Percentiles rank a stretch among this genome's conserved stretches.
These are phyloP conservation scores for Muraenolepis orangiensis DNA, from an alignment of 2,797 vertebrate genomes.

Conservation along the genomic window DNA sequence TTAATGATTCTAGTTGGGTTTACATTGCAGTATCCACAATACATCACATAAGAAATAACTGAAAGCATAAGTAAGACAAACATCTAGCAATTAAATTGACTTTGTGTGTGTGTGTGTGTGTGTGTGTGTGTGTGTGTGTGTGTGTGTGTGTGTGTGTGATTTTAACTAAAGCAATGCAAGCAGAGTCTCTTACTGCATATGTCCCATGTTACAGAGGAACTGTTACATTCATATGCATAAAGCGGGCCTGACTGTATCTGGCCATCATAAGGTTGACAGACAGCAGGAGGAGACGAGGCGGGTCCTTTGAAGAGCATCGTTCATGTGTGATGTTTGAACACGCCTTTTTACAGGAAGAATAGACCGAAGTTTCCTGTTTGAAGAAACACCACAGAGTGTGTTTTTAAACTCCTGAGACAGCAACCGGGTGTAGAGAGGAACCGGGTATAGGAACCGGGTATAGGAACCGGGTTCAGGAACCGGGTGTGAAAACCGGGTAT, in stretches of 20 bases:
- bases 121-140: background rate
- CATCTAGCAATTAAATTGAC: background rate
- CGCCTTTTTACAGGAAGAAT: slow-evolving; percentile 71
- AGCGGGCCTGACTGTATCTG: slow-evolving; percentile 56
- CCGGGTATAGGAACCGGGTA: slow-evolving; percentile 61
- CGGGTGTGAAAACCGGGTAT: background rate
- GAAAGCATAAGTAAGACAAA: background rate
- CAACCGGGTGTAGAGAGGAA: background rate
- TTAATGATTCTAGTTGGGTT: background rate
- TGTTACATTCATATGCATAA: slow-evolving; percentile 50
- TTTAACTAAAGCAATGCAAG: background rate
- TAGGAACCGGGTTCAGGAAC: background rate
- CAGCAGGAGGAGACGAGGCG: slow-evolving; percentile 57
- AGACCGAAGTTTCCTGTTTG: slow-evolving; percentile 72
- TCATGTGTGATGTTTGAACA: slow-evolving; percentile 81
- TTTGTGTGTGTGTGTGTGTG: background rate
- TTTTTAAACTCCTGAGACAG: slow-evolving; percentile 64
- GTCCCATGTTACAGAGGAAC: slow-evolving; percentile 38
- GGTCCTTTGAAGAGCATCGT: slow-evolving; percentile 81
- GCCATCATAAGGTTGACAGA: slow-evolving; percentile 72
- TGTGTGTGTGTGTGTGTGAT: background rate
- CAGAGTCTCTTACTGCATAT: slow-evolving; percentile 7
- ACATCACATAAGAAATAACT: background rate
- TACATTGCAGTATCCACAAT: background rate
- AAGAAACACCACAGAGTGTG: slow-evolving; percentile 48